Evolutionary conservation across 2,888 invertebrate genomes (phyloP), one percentile per base, ranked within the genome.

Genomic region (Ashinkailepas kermadecensis): DNA sequence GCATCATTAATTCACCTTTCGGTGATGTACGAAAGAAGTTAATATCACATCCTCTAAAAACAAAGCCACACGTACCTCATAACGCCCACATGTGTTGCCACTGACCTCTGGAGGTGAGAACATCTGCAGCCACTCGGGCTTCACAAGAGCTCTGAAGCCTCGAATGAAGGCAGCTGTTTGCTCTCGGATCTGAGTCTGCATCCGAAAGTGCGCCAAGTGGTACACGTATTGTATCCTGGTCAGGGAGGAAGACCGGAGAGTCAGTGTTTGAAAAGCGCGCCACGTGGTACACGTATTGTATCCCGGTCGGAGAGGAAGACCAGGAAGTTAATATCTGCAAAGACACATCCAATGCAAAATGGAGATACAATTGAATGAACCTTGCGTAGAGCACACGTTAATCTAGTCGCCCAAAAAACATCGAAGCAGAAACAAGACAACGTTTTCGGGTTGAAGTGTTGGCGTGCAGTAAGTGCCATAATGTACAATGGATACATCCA

Each of bases 251-350:
- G 59, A 15, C 7, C 59, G 7, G 12, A 1, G 1, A 11, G 59
- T 59, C 59, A 59, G 59, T 59, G 11, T 4, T 39, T 39, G 1
- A 39, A 88, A 98, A 99, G 88, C 97, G 96, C 0, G 99, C 99
- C 96, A 97, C 97, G 86, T 96, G 90, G 88, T 99, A 99, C 81
- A 99, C 96, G 88, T 99, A 99, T 87, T 96, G 95, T 85, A 99
- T 97, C 89, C 95, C 95, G 88, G 82, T 90, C 85, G 59, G 25
- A 56, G 83, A 64, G 39, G 39, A 39, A 39, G 39, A 39, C 39
- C 2, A 39, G 39, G 39, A 39, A 39, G 39, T 39, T 39, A 39
- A 39, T 39, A 39, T 39, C 39, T 39, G 39, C 39, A 39, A 4
- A 39, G 39, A n/a, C 39, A 39, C 1, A 39, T 39, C 2, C 39